Evolutionary conservation across 2,888 invertebrate species (phyloP), one percentile per base, ranked within the genome.

Genomic region (Elaeidobius kamerunicus): DNA sequence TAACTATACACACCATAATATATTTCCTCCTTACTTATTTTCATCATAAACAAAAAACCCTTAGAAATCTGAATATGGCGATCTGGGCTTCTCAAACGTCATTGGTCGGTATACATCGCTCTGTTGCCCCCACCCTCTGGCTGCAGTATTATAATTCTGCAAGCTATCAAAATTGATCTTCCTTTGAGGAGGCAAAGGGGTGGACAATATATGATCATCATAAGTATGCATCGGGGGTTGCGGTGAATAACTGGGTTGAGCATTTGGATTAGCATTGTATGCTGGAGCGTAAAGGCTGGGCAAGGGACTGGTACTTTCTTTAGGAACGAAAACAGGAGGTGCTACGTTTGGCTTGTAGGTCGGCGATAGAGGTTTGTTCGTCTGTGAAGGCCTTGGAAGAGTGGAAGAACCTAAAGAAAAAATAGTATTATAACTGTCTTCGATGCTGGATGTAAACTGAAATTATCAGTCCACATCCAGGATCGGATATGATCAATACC

Each of bases 121-220:
- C 62, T 79, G 78, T 61, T 84, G 80, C 4, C 83, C 82, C 89
- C 91, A 91, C 1, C 91, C 91, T 23, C 90, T 80, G 3, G 91
- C 86, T 23, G 89, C 88, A 0, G 87, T 88, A 64, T 91, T 91
- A 72, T 89, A 91, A 65, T 88, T 89, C 65, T 76, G 64, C 12
- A 70, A 51, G 35, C 59, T 62, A 50, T 61, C 64, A 45, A 63
- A 67, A 52, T 67, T 67, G 34, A 70, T 52, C 51, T 64, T 67
- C 42, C 64, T 63, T 41, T 64, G 61, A 14, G 61, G 52, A 39
- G 60, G 59, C 42, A 58, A 47, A 3, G 56, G 49, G 7, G 56
- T 52, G 9, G 48, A 28, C 5, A 56, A 6, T 1, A 55, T 11
- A 9, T 44, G 34, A 38, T 58, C 58, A 20, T 56, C 56, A 30